A percentile compares a stretch with the other conserved stretches of the same genome.
These are phyloP conservation scores for Coreius guichenoti DNA, from an alignment of 2,797 vertebrate species.

Conservation along the genomic window DNA sequence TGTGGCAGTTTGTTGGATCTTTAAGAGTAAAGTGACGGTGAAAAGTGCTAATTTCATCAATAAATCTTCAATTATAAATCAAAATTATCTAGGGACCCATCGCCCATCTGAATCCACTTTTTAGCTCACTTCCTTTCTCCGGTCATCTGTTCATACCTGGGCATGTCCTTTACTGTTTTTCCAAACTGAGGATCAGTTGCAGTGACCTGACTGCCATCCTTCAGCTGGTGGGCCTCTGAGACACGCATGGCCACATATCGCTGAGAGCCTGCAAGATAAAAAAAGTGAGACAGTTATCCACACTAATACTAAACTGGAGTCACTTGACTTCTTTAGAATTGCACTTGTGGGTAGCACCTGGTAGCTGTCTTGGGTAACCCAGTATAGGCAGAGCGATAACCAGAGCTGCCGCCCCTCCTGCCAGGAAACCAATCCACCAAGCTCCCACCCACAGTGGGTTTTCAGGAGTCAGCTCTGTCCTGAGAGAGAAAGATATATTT, in stretches of 20 bases:
- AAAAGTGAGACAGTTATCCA: not conserved
- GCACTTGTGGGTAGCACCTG: slow-evolving; percentile 78
- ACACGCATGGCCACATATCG: slow-evolving; percentile 83
- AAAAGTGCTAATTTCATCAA: slow-evolving; percentile 20
- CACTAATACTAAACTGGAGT: not conserved
- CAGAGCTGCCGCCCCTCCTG: slow-evolving; percentile 83
- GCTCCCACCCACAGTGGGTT: slow-evolving; percentile 94
- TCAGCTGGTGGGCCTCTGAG: slow-evolving; percentile 88
- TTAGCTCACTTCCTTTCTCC: no score
- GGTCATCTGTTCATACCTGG: slow-evolving; percentile 78
- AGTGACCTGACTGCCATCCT: slow-evolving; percentile 79
- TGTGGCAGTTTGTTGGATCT: slow-evolving; percentile 11
- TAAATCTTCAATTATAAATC: not conserved
- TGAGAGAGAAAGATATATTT: slow-evolving; percentile 60
- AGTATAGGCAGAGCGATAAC: slow-evolving; percentile 89
- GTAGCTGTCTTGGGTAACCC: slow-evolving; percentile 89
- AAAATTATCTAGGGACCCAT: slow-evolving; percentile 19
- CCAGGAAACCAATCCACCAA: slow-evolving; percentile 96
- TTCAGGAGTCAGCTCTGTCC: slow-evolving; percentile 84
- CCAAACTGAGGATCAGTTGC: slow-evolving; percentile 86
- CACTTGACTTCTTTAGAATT: not conserved
- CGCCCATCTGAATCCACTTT: not conserved
- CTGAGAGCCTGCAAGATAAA: slow-evolving; percentile 82
- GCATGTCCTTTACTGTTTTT: slow-evolving; percentile 90
- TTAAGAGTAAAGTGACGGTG: not conserved